Evolutionary conservation across 2,113 vertebrate species (phyloP).

Genomic region (Chloropsis cyanopogon): DNA sequence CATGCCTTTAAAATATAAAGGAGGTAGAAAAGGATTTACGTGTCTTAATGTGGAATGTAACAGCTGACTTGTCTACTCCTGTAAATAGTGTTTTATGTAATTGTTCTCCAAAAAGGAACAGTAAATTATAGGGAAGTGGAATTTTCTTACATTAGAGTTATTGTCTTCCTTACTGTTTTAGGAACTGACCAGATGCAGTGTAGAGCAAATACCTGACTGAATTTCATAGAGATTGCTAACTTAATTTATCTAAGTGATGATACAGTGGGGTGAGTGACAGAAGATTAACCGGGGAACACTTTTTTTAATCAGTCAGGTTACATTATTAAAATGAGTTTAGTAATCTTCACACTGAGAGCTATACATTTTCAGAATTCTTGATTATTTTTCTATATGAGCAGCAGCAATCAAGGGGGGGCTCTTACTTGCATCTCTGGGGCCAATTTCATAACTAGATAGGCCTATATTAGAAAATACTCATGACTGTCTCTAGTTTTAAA

Average conservation of each 20-base stretch:
- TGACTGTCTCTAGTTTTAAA: background rate
- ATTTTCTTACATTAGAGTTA: slow-evolving; percentile 13
- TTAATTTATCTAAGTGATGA: slow-evolving; percentile 47
- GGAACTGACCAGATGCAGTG: slow-evolving; percentile 7
- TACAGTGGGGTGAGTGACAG: background rate
- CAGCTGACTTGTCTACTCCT: background rate
- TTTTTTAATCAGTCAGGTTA: background rate
- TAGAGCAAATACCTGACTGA: background rate
- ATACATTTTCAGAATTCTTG: background rate
- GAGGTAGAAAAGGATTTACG: background rate
- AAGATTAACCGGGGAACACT: slow-evolving; percentile 5
- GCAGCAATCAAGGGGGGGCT: background rate
- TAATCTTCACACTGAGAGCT: background rate
- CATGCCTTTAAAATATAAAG: background rate
- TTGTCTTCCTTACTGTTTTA: slow-evolving; percentile 26
- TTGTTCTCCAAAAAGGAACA: background rate
- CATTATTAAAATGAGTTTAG: slow-evolving; percentile 6
- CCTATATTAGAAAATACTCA: background rate
- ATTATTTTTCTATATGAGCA: background rate
- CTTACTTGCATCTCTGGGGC: background rate
- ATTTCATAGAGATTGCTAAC: background rate
- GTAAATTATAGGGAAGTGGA: background rate
- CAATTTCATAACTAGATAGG: background rate
- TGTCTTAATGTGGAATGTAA: background rate
- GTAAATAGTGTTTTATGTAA: background rate